Conservation (phyloP, 2,113 vertebrate genomes). For the Grus americana region DNA sequence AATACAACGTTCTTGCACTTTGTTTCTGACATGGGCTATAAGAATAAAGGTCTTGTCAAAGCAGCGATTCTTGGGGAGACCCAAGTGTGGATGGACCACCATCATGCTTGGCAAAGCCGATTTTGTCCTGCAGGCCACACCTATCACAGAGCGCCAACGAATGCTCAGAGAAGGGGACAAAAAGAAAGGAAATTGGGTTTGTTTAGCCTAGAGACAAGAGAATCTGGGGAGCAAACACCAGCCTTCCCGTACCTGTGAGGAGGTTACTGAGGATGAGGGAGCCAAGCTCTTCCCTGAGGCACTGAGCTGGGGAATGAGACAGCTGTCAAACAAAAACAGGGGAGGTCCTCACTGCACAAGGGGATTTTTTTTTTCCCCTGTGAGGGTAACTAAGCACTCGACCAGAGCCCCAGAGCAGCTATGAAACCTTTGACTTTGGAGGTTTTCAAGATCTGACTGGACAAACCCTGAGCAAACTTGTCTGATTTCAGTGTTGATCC, state of each 20-base stretch:
- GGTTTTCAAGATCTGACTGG: background rate
- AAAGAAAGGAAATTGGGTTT: background rate
- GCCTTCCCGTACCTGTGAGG: background rate
- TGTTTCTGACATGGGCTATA: background rate
- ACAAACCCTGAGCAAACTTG: background rate
- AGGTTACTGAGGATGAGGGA: background rate
- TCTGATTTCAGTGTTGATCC: background rate
- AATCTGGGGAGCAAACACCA: background rate
- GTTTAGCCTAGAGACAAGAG: background rate
- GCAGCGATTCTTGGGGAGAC: rapidly evolving
- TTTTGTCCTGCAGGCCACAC: background rate
- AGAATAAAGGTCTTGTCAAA: background rate
- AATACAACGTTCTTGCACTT: background rate
- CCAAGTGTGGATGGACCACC: background rate
- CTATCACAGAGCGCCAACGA: background rate
- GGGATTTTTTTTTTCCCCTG: background rate
- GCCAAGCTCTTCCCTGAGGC: background rate
- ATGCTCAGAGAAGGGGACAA: rapidly evolving
- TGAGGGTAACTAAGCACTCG: background rate
- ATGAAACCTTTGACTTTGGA: background rate
- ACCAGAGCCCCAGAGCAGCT: background rate
- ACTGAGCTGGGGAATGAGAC: background rate
- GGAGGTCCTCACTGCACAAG: background rate
- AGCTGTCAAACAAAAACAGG: no score
- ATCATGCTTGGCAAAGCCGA: rapidly evolving